Evolutionary conservation across 2,888 invertebrate species (phyloP), one percentile per base, ranked within the genome.

Genomic region (Gortyna flavago): DNA sequence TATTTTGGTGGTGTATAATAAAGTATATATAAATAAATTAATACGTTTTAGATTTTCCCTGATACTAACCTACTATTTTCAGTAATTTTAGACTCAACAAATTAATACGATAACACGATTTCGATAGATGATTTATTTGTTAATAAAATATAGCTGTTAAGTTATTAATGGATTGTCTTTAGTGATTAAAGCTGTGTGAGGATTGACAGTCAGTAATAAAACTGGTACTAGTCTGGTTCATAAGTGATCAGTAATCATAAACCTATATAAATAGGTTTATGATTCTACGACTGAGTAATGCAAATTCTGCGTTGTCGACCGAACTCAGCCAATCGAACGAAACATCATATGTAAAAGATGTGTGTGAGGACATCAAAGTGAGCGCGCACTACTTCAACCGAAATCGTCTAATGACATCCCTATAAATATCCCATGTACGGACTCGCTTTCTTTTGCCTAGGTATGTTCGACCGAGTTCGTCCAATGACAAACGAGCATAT

Each of bases 201-300:
- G 6, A 38, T 71, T 71, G 16, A 71, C 44, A 71, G 16, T 21
- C n/a, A 72, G 67, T 35, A 35, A 70, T 48, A 72, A 48, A 21
- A 44, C 70, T 35, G 21, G 1, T 9, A 35, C 70, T 35, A 11
- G 9, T 32, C n/a, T 32, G 44, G 1, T 44, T n/a, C n/a, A n/a
- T n/a, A n/a, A n/a, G n/a, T n/a, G n/a, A n/a, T n/a, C n/a, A n/a
- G n/a, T n/a, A n/a, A n/a, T n/a, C n/a, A n/a, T n/a, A n/a, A n/a
- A n/a, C n/a, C n/a, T n/a, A n/a, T n/a, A n/a, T n/a, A n/a, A n/a
- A n/a, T n/a, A n/a, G n/a, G 7, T 48, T 48, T 35, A 48, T n/a
- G 44, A n/a, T 48, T 32, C 4, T 35, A n/a, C n/a, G 21, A 70
- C 18, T n/a, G 13, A 35, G 1, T 29, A 21, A 44, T 35, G 13